Conservation (phyloP, 2,113 vertebrate genomes). For the Heterotilapia buettikoferi region DNA sequence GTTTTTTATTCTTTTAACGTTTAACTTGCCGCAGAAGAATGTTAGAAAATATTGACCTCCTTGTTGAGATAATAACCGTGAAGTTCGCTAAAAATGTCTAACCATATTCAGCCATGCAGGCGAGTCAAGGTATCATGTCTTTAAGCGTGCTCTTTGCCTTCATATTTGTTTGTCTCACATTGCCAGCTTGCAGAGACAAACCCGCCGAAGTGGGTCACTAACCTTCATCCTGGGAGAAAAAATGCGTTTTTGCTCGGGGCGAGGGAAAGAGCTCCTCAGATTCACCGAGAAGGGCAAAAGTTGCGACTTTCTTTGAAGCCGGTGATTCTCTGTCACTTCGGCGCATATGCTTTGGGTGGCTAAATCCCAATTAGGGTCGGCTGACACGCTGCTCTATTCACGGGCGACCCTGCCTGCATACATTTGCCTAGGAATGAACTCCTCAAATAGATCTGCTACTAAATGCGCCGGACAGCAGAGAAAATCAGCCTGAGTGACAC, state of each 20-base stretch:
- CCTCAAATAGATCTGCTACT: slow-evolving; percentile 89
- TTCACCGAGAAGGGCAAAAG: slow-evolving; percentile 79
- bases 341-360: slow-evolving; percentile 96
- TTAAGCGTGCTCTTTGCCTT: slow-evolving; percentile 56
- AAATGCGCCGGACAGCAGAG: slow-evolving; percentile 95
- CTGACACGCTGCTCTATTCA: slow-evolving; percentile 99
- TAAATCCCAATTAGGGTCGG: slow-evolving; percentile 99
- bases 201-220: slow-evolving; percentile 49
- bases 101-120: neutral
- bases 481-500: slow-evolving; percentile 94
- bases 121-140: slow-evolving; percentile 41
- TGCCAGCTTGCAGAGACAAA: slow-evolving; percentile 19
- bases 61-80: neutral
- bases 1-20: neutral
- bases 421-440: slow-evolving; percentile 99
- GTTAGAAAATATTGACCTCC: neutral
- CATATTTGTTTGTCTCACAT: slow-evolving; percentile 19
- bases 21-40: neutral
- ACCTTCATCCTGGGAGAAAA: slow-evolving; percentile 36
- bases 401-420: slow-evolving; percentile 86
- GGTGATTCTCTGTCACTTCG: slow-evolving; percentile 92
- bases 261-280: slow-evolving; percentile 13
- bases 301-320: slow-evolving; percentile 84
- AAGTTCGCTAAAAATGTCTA: neutral
- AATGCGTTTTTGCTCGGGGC: neutral